Percentiles rank a stretch among this genome's conserved stretches.
Evolutionary conservation across 2,888 invertebrate genomes (phyloP).

Genomic region (Hydropsyche betteni): DNA sequence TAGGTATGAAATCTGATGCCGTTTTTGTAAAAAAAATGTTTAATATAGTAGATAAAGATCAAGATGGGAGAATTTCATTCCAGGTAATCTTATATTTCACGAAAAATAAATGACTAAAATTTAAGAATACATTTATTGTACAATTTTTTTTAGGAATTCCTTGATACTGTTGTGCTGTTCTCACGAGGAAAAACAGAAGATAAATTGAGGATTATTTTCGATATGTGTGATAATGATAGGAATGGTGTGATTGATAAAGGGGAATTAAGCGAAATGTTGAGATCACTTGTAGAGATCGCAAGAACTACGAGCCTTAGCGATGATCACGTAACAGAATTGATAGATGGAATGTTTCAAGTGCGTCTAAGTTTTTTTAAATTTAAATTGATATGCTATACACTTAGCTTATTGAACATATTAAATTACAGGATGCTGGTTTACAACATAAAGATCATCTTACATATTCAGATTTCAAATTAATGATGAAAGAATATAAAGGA

Average conservation of each 20-base stretch:
- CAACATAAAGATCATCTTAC: conserved; percentile 90
- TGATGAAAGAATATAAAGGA: conserved; percentile 97
- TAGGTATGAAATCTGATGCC: conserved; percentile 95
- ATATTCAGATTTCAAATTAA: conserved; percentile 90
- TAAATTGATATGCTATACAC: conserved; percentile 13
- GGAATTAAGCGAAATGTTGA: conserved; percentile 91
- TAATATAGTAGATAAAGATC: conserved; percentile 94
- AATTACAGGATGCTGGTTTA: conserved; percentile 79
- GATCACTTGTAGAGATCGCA: conserved; percentile 92
- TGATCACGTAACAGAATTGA: conserved; percentile 89
- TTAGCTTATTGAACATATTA: background rate
- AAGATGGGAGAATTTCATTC: conserved; percentile 93
- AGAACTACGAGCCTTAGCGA: conserved; percentile 90
- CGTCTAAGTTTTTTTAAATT: conserved; percentile 52
- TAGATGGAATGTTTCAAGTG: conserved; percentile 92
- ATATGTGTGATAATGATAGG: conserved; percentile 96
- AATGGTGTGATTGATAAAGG: conserved; percentile 94
- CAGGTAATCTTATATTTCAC: conserved; percentile 65
- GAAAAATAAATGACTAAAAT: conserved; percentile 6
- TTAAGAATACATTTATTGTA: conserved; percentile 10
- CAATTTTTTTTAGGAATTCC: conserved; percentile 75
- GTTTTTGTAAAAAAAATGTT: conserved; percentile 98
- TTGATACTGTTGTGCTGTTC: conserved; percentile 92
- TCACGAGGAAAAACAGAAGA: conserved; percentile 93
- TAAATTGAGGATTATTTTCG: conserved; percentile 92